Evolutionary conservation across 2,888 invertebrate genomes (phyloP), one percentile per base, ranked within the genome.

Genomic region (Drosophila greeni): DNA sequence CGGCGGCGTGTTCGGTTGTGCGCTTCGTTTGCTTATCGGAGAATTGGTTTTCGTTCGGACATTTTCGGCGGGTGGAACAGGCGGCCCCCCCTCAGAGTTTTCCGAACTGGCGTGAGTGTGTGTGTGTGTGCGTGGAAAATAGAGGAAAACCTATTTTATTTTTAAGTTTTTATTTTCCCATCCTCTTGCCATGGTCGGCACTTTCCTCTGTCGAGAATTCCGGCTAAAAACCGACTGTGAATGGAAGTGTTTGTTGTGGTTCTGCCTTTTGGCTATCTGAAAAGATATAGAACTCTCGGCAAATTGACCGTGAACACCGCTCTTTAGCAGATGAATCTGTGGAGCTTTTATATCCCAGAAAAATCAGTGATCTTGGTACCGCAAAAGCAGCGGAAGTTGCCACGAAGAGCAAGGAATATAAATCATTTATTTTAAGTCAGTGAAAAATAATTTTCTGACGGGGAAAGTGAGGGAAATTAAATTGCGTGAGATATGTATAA

Each of bases 1-100:
- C 87, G 87, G 85, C 74, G 86, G 72, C 71, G 72, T 62, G 74
- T 70, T 75, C 73, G 78, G 84, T 76, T 72, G 75, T 68, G 76
- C 42, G 56, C 54, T 43, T 54, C 67, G 68, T 75, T 67, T 75
- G 66, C 71, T 67, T 73, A 80, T 79, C 71, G 78, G 42, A 40
- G 48, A 58, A 76, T 78, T 70, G 53, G 54, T 23, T 31, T 24
- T 43, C 29, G 5, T 23, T 11, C 31, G 12, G 42, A 18, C 39
- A 68, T 40, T 76, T 73, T 56, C 51, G 36, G 76, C 82, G 77
- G 77, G 77, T 79, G 75, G 67, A 51, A 55, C 48, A 49, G 53
- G 76, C 73, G 62, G 82, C 78, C 78, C 78, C 81, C 74, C 81
- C 66, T 66, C 57, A 65, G 57, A 67, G 68, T 67, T 60, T 55